phyloP scores from a whole-genome alignment of 2,113 vertebrate species.

The Rhipidura dahli region DNA sequence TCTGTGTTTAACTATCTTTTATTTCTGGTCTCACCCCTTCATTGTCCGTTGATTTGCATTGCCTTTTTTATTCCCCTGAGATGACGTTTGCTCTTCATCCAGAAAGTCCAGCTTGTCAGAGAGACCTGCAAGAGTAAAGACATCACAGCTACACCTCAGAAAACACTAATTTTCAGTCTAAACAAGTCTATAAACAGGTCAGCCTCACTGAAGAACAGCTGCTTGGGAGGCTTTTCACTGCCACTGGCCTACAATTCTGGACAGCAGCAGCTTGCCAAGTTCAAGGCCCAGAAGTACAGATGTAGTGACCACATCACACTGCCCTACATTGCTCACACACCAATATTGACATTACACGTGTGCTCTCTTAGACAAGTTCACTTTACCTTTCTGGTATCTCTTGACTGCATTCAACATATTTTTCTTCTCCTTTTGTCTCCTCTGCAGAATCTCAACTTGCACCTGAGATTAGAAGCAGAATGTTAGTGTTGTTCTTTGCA shows the following conservation, averaged over 20 bases:
- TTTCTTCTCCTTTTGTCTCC: slow-evolving; percentile 92
- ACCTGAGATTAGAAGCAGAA: slow-evolving; percentile 77
- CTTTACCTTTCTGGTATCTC: slow-evolving; percentile 94
- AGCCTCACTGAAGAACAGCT: neutral
- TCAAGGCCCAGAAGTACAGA: neutral
- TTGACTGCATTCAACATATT: slow-evolving; percentile 93
- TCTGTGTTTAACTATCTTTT: neutral
- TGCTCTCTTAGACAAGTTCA: neutral
- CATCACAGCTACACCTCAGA: neutral
- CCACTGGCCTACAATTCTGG: neutral
- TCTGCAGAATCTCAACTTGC: slow-evolving; percentile 92
- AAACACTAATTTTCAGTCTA: neutral
- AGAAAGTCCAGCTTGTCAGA: slow-evolving; percentile 96
- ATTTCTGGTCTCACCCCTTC: slow-evolving; percentile 61
- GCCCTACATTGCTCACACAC: neutral
- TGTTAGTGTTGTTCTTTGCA: neutral
- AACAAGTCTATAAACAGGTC: neutral
- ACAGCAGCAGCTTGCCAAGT: neutral
- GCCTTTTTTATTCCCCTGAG: slow-evolving; percentile 56
- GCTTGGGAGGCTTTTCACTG: neutral
- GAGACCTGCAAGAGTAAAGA: slow-evolving; percentile 79
- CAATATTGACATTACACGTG: neutral
- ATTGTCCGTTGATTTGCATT: slow-evolving; percentile 50
- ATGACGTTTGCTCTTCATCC: slow-evolving; percentile 80
- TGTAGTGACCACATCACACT: neutral